A percentile compares a stretch with the other conserved stretches of the same genome.
phyloP scores from a whole-genome alignment of 1,140 invertebrate genomes.

The Papilio xuthus region DNA sequence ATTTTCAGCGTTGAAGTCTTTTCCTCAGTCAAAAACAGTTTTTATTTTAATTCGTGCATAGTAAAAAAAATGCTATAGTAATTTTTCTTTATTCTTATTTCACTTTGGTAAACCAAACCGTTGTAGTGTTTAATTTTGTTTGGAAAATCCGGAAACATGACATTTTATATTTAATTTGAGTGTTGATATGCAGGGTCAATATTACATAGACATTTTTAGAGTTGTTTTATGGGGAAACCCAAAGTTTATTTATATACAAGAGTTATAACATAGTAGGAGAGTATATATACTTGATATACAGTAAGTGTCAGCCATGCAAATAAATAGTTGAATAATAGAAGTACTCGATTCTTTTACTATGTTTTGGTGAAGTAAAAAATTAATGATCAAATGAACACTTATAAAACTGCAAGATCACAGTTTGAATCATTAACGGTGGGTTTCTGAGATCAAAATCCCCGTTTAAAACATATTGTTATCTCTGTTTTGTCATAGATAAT shows the following conservation, averaged over 20 bases:
- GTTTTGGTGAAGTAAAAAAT: too few relatives aligned
- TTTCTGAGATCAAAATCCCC: too few relatives aligned
- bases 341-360: not conserved
- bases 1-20: slow-evolving; percentile 48
- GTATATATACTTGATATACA: not conserved
- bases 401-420: too few relatives aligned
- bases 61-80: not conserved
- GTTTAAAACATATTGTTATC: too few relatives aligned
- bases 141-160: slow-evolving; percentile 18
- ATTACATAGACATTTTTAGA: not conserved
- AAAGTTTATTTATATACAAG: not conserved
- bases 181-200: not conserved
- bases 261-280: not conserved
- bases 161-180: too few relatives aligned
- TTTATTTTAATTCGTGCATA: not conserved
- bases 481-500: too few relatives aligned
- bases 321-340: not conserved
- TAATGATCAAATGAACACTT: too few relatives aligned
- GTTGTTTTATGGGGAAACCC: slow-evolving; percentile 7
- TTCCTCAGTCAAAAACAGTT: slow-evolving; percentile 12
- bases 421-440: too few relatives aligned
- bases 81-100: not conserved
- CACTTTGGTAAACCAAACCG: not conserved
- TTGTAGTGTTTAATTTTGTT: not conserved
- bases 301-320: not conserved